These are phyloP conservation scores for Polyodon spathula DNA, from an alignment of 2,113 vertebrate genomes.

Conservation along the genomic window DNA sequence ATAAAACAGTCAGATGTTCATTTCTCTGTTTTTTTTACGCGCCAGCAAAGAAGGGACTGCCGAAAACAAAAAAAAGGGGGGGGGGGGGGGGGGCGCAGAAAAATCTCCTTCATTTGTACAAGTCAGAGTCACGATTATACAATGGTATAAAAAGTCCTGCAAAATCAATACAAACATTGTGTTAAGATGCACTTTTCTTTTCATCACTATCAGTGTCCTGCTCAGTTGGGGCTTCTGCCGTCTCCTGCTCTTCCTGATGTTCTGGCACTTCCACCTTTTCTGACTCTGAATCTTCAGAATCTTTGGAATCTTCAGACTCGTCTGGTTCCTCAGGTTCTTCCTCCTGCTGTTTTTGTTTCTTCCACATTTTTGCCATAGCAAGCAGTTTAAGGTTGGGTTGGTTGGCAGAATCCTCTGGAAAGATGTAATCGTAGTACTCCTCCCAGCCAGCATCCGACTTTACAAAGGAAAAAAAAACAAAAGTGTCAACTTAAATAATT, in stretches of 20 bases:
- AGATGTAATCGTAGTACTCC: slow-evolving; percentile 97
- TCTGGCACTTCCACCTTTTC: slow-evolving; percentile 3
- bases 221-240: neutral
- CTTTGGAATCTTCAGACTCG: slow-evolving; percentile 5
- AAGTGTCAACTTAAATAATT: neutral
- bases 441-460: slow-evolving; percentile 96
- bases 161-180: neutral
- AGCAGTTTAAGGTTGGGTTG: slow-evolving; percentile 95
- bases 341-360: slow-evolving; percentile 73
- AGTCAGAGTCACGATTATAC: too few species aligned
- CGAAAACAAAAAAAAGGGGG: neutral
- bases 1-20: too few species aligned
- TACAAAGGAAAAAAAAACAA: slow-evolving; percentile 14
- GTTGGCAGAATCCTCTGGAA: slow-evolving; percentile 94
- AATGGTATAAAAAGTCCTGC: neutral
- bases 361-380: slow-evolving; percentile 98
- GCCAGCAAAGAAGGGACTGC: too few species aligned
- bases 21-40: too few species aligned
- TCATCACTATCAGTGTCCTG: slow-evolving; percentile 5
- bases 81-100: too few species aligned
- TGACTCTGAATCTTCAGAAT: neutral
- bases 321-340: slow-evolving; percentile 29
- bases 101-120: too few species aligned
- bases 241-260: neutral
- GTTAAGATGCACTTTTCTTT: neutral